Base-by-base conservation (phyloP, 2,113 vertebrate species). In the Apteryx owenii region DNA sequence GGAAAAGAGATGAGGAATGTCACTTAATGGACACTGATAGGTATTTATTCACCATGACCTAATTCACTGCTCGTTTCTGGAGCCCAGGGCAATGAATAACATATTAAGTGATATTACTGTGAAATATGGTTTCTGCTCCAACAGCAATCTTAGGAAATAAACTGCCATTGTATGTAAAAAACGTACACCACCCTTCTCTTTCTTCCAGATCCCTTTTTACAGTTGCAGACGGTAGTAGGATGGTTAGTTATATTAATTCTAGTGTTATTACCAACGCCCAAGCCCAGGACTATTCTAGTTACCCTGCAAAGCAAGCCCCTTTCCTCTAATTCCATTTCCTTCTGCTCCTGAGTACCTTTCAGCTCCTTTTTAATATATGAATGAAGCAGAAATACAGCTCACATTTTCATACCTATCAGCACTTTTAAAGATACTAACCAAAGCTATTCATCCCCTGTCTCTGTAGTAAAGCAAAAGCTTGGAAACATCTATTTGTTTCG, bases 41-140 rank as follows among this genome's bases (percentile, higher is more conserved):
- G 88, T 93, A 96, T 97, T 96, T 96, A 96, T 95, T 95, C 94
- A 92, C 92, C 81, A 87, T 95, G 95, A 92, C 95, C 82, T 96
- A 95, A 95, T 96, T 97, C 94, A 81, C 77, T 69, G 51, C 73
- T 96, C 9, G 0, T 95, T 97, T 94, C 89, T 92, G 54, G 87
- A 92, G 94, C 94, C 93, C 77, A 90, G 80, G 80, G 97, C 95
- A 94, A 93, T 95, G 96, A 97, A 96, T 96, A 96, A 96, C 89
- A 79, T 95, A 96, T 97, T 97, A 97, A 96, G 82, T 86, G 79
- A 95, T 96, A 96, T 93, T 97, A 96, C 78, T 69, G 66, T 97
- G 95, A 97, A 96, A 97, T 96, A 94, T 79, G 77, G 91, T 96
- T 97, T 95, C 91, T 96, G 94, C 60, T 92, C 81, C 79, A 97